phyloP scores from a whole-genome alignment of 2,888 invertebrate genomes.

The Carterocephalus palaemon region DNA sequence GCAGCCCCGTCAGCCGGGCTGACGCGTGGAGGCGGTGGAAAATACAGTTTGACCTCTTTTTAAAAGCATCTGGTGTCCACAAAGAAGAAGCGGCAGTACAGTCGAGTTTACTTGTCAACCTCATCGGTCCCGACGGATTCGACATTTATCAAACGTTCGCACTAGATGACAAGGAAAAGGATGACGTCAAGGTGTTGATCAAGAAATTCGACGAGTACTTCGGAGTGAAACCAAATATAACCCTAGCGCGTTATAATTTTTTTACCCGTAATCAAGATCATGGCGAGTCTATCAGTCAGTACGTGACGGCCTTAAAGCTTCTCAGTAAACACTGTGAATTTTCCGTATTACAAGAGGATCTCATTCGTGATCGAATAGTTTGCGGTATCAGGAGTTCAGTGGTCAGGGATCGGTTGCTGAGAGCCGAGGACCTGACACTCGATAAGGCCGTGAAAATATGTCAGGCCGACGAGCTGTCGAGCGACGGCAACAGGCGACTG shows the following conservation, averaged over 20 bases:
- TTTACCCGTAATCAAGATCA: constrained; percentile 30
- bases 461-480: constrained; percentile 24
- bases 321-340: constrained; percentile 31
- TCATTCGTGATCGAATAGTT: constrained; percentile 29
- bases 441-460: constrained; percentile 26
- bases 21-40: too few relatives aligned
- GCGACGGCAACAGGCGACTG: too few relatives aligned
- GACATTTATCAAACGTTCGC: not conserved
- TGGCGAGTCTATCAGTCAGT: constrained; percentile 32
- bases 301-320: constrained; percentile 31
- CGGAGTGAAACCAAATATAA: constrained; percentile 15
- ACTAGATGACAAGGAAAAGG: constrained; percentile 19
- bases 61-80: too few relatives aligned
- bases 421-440: constrained; percentile 25
- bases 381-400: constrained; percentile 15
- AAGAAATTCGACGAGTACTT: constrained; percentile 32
- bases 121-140: not conserved
- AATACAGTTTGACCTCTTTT: too few relatives aligned
- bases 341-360: constrained; percentile 24
- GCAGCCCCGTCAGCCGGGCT: too few relatives aligned
- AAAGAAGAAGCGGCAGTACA: not conserved
- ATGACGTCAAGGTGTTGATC: constrained; percentile 26
- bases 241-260: constrained; percentile 19
- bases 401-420: constrained; percentile 16
- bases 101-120: too few relatives aligned